Evolutionary conservation across 2,888 invertebrate species (phyloP).

Genomic region (Chymomyza amoena): DNA sequence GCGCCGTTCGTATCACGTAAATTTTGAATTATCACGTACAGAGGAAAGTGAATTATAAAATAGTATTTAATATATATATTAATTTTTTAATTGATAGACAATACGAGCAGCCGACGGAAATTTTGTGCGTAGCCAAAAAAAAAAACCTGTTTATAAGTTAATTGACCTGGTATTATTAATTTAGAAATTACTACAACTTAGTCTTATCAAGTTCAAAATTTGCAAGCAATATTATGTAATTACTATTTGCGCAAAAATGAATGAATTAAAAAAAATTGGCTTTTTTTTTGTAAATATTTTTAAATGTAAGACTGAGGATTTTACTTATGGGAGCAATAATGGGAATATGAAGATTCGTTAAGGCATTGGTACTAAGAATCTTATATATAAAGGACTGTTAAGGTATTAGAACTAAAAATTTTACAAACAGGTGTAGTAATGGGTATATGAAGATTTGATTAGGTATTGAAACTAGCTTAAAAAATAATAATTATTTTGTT

Average conservation of each 20-base stretch:
- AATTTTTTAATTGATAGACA: not conserved
- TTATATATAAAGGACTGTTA: too few relatives aligned
- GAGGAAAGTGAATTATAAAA: not conserved
- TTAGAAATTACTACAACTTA: not conserved
- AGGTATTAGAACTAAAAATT: too few relatives aligned
- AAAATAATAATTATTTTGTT: too few relatives aligned
- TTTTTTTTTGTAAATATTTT: too few relatives aligned
- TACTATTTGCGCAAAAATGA: not conserved
- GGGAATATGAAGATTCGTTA: too few relatives aligned
- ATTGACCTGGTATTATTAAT: not conserved
- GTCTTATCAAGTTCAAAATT: not conserved
- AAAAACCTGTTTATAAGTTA: not conserved
- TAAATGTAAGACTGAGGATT: too few relatives aligned
- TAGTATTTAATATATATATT: not conserved
- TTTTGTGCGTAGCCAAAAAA: not conserved
- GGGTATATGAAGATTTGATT: too few relatives aligned
- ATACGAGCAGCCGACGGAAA: not conserved
- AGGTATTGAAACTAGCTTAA: too few relatives aligned
- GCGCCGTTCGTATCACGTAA: slow-evolving; percentile 38
- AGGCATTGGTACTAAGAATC: too few relatives aligned
- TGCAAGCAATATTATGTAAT: not conserved
- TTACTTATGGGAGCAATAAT: too few relatives aligned
- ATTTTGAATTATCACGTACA: not conserved
- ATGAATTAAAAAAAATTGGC: not conserved
- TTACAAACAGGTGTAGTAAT: too few relatives aligned